Evolutionary conservation across 2,113 vertebrate species (phyloP).

Genomic region (Eidolon helvum): DNA sequence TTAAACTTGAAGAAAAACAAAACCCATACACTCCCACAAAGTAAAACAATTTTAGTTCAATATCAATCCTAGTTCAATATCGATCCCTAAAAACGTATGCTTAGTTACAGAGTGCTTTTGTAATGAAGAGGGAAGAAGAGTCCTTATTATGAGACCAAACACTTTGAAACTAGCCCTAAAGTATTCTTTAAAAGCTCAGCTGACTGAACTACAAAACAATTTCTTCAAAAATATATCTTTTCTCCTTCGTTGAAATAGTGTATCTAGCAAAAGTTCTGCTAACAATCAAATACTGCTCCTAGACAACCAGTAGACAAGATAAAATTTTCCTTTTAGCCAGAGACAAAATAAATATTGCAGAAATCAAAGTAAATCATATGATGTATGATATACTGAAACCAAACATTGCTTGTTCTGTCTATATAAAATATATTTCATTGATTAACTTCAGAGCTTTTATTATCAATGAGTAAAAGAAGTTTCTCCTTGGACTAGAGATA

Average conservation of each 20-base stretch:
- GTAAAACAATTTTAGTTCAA: not conserved
- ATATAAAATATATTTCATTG: not conserved
- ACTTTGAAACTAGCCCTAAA: not conserved
- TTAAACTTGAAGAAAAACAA: not conserved
- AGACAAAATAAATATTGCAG: constrained; percentile 34
- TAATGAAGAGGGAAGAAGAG: not conserved
- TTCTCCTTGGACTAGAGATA: not conserved
- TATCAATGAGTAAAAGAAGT: not conserved
- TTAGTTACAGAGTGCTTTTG: not conserved
- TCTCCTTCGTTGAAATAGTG: not conserved
- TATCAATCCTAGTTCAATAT: not conserved
- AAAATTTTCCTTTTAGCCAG: not conserved
- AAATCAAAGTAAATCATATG: constrained; percentile 44
- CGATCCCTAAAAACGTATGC: not conserved
- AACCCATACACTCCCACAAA: not conserved
- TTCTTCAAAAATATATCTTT: constrained; percentile 17
- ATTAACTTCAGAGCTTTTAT: not conserved
- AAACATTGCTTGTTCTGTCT: not conserved
- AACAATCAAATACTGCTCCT: not conserved
- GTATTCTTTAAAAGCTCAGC: not conserved
- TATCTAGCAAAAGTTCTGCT: not conserved
- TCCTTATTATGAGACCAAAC: not conserved
- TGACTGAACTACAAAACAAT: not conserved
- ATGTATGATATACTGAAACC: not conserved
- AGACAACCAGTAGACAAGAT: not conserved